These are phyloP conservation scores for Aphyosemion australe DNA, from an alignment of 2,113 vertebrate species.

Conservation along the genomic window DNA sequence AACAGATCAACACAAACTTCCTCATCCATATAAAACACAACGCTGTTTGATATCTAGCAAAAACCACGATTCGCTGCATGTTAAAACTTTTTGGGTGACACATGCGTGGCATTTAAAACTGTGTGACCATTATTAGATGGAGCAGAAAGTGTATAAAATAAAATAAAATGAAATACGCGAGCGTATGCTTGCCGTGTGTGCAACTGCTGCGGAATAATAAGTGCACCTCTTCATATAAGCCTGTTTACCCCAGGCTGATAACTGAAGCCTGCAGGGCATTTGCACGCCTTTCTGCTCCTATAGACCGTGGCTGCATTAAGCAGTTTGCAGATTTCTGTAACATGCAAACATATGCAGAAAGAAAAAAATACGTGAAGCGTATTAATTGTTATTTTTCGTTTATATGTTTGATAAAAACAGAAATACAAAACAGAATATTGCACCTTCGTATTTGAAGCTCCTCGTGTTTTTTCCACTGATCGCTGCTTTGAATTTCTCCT, in stretches of 20 bases:
- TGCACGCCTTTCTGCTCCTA: constrained; percentile 38
- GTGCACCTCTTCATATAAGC: constrained; percentile 46
- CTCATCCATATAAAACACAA: background rate
- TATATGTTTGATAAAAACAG: too few relatives aligned
- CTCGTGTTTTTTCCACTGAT: constrained; percentile 10
- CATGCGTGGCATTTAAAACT: constrained; percentile 6
- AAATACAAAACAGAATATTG: constrained; percentile 9
- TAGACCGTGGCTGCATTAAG: constrained; percentile 39
- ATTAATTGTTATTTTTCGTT: constrained; percentile 12
- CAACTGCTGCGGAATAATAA: constrained; percentile 26
- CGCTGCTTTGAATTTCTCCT: constrained; percentile 51
- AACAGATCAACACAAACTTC: constrained; percentile 20
- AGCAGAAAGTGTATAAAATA: background rate
- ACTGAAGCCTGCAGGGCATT: constrained; percentile 38
- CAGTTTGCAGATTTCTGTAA: constrained; percentile 18
- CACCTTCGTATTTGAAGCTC: constrained; percentile 11
- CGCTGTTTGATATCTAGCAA: constrained; percentile 1
- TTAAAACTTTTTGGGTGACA: constrained; percentile 14
- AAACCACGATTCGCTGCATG: constrained; percentile 6
- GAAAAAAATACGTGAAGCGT: constrained; percentile 28
- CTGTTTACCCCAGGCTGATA: constrained; percentile 38
- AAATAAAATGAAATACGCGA: background rate
- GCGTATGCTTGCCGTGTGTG: constrained; percentile 11
- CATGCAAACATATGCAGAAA: constrained; percentile 24
- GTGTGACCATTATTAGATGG: constrained; percentile 4